Conservation (phyloP, 2,888 invertebrate genomes). For the Empis livida region DNA sequence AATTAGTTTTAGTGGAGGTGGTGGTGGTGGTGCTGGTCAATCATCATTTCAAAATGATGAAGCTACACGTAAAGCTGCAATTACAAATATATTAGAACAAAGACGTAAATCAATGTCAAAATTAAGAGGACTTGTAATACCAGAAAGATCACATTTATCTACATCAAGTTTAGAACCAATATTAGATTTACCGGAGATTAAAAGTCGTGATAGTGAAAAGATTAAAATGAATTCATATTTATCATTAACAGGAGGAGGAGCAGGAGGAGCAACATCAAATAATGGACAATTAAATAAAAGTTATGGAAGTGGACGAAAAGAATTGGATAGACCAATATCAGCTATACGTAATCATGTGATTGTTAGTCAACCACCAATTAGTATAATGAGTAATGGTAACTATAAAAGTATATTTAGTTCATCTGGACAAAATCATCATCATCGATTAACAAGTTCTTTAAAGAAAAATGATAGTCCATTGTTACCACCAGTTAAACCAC, state of each 20-base stretch:
- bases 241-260: not conserved
- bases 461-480: slow-evolving; percentile 11
- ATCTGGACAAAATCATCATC: slow-evolving; percentile 4
- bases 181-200: slow-evolving; percentile 71
- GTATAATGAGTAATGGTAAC: slow-evolving; percentile 18
- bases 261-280: too few relatives aligned
- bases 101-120: slow-evolving; percentile 71
- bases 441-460: slow-evolving; percentile 15
- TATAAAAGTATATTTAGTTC: slow-evolving; percentile 20
- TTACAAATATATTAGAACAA: slow-evolving; percentile 67
- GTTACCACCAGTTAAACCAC: slow-evolving; percentile 29
- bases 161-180: slow-evolving; percentile 39
- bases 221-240: slow-evolving; percentile 33
- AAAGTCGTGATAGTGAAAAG: slow-evolving; percentile 50
- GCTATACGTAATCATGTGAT: slow-evolving; percentile 1
- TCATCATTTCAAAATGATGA: slow-evolving; percentile 32
- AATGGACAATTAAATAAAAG: not conserved
- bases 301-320: not conserved
- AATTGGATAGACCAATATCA: not conserved
- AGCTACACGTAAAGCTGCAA: slow-evolving; percentile 45
- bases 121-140: slow-evolving; percentile 76
- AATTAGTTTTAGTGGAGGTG: slow-evolving; percentile 36
- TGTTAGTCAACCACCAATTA: slow-evolving; percentile 5
- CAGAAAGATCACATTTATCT: slow-evolving; percentile 49
- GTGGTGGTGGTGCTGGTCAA: slow-evolving; percentile 17